Percentiles rank a stretch among this genome's conserved stretches.
Evolutionary conservation across 2,113 vertebrate genomes (phyloP).

Genomic region (Hypocryptadius cinnamomeus): DNA sequence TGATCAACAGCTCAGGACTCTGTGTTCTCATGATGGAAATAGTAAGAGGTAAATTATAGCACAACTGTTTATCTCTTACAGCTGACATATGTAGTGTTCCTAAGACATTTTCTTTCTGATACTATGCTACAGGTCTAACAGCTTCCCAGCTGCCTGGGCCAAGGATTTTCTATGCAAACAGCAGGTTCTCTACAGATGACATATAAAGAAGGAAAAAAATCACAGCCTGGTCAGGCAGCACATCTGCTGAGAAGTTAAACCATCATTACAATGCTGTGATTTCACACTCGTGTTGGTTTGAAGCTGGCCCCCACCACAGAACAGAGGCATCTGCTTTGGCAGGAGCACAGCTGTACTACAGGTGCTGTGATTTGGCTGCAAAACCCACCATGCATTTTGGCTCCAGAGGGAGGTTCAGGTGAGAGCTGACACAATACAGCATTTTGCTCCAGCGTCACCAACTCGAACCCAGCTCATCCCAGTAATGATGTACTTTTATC

Average conservation of each 20-base stretch:
- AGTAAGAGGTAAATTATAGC: not conserved
- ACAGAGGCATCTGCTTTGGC: not conserved
- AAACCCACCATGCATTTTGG: not conserved
- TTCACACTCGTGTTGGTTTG: not conserved
- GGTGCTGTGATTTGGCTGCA: not conserved
- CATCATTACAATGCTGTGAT: accelerated
- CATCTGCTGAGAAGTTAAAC: not conserved
- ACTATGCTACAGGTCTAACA: not conserved
- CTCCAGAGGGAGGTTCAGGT: not conserved
- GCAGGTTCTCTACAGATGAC: not conserved
- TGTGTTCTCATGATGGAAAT: not conserved
- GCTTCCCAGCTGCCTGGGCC: not conserved
- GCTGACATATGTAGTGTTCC: not conserved
- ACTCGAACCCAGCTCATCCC: not conserved
- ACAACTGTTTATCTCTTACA: not conserved
- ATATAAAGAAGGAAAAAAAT: not conserved
- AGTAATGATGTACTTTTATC: not conserved
- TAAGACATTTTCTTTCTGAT: not conserved
- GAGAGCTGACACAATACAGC: not conserved
- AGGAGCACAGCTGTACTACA: not conserved
- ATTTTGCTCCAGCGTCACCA: not conserved
- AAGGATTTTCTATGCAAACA: not conserved
- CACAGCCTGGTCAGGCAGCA: not conserved
- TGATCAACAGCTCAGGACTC: not conserved
- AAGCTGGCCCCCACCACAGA: not conserved